Evolutionary conservation across 2,797 vertebrate genomes (phyloP).

Genomic region (Scyliorhinus canicula): DNA sequence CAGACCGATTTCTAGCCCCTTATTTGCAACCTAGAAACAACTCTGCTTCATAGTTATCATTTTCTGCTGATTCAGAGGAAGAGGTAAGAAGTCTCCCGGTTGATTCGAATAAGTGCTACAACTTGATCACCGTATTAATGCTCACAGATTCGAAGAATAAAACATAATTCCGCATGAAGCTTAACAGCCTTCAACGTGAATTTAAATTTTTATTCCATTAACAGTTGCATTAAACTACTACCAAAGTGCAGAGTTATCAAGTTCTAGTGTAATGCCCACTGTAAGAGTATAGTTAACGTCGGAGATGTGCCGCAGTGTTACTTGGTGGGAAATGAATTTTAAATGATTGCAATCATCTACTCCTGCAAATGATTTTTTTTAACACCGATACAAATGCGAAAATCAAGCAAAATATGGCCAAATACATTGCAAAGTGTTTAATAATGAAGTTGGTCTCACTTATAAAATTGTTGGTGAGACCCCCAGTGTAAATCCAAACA

Average conservation of each 20-base stretch:
- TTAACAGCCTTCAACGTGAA: constrained; percentile 66
- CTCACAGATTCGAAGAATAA: constrained; percentile 93
- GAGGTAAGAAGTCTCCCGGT: constrained; percentile 85
- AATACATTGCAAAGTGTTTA: not conserved
- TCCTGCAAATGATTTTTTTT: constrained; percentile 9
- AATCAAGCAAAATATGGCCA: not conserved
- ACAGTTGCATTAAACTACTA: constrained; percentile 11
- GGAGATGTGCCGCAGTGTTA: not conserved
- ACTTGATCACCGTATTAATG: constrained; percentile 87
- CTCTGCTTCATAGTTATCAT: constrained; percentile 77
- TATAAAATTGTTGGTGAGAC: constrained; percentile 21
- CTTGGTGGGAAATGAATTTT: not conserved
- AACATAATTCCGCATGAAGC: constrained; percentile 63
- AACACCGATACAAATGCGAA: not conserved
- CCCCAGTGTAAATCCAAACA: not conserved
- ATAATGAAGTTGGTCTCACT: not conserved
- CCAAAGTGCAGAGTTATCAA: constrained; percentile 3
- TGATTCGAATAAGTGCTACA: constrained; percentile 83
- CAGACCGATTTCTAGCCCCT: constrained; percentile 42
- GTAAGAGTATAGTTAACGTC: not conserved
- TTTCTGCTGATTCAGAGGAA: constrained; percentile 99
- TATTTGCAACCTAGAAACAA: constrained; percentile 75
- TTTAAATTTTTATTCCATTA: constrained; percentile 63
- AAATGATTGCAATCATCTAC: constrained; percentile 22
- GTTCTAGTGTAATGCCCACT: not conserved